These are phyloP conservation scores for Resseliella maxima DNA, from an alignment of 2,888 invertebrate species.

Conservation along the genomic window DNA sequence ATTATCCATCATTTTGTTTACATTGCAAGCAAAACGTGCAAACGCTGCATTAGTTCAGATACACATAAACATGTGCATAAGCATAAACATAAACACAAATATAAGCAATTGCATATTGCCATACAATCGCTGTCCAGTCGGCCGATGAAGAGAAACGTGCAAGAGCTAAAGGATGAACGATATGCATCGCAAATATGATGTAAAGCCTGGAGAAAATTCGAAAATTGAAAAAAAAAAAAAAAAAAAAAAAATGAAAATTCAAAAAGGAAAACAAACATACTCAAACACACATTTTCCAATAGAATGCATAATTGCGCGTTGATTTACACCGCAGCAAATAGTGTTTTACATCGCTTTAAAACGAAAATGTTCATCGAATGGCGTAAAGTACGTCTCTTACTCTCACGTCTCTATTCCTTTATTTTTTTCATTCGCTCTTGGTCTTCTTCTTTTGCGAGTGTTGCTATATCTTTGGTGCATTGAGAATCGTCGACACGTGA, in stretches of 20 bases:
- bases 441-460: too few species aligned
- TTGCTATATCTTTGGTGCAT: not conserved
- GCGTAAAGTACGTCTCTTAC: not conserved
- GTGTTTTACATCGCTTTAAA: slow-evolving; percentile 24
- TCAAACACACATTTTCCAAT: slow-evolving; percentile 53
- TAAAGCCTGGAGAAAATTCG: not conserved
- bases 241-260: not conserved
- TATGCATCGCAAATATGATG: not conserved
- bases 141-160: not conserved
- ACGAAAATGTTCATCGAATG: not conserved
- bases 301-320: slow-evolving; percentile 36
- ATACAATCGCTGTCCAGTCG: not conserved
- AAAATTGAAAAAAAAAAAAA: not conserved
- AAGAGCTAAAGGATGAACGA: not conserved
- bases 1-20: slow-evolving; percentile 51
- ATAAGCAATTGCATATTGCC: not conserved
- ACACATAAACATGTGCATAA: not conserved
- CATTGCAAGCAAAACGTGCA: not conserved
- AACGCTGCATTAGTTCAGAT: not conserved
- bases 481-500: not conserved
- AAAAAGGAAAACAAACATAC: too few species aligned
- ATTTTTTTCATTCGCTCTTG: not conserved
- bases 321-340: slow-evolving; percentile 36
- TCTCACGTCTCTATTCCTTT: not conserved
- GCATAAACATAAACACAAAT: not conserved